Evolutionary conservation across 2,797 vertebrate genomes (phyloP).

Genomic region (Sus cebifrons): DNA sequence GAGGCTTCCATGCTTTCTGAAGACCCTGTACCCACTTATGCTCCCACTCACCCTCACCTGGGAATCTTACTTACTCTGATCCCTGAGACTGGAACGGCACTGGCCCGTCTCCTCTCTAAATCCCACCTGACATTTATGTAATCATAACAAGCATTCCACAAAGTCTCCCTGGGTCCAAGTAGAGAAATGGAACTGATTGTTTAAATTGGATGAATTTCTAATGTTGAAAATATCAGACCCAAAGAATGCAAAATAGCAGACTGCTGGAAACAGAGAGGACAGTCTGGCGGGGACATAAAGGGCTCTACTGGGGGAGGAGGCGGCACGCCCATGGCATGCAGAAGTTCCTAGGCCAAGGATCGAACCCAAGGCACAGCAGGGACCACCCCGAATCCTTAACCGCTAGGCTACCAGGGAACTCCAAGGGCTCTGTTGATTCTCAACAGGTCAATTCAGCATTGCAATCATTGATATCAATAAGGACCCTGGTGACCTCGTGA

Average conservation of each 20-base stretch:
- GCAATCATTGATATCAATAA: slow-evolving; percentile 10
- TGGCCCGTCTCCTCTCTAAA: background rate
- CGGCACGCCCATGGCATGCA: too few species aligned
- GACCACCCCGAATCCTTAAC: too few species aligned
- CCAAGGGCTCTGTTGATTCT: background rate
- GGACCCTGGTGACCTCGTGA: slow-evolving; percentile 7
- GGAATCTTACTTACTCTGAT: background rate
- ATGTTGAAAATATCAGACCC: slow-evolving; percentile 10
- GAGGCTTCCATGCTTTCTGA: background rate
- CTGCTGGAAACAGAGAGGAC: background rate
- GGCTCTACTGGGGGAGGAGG: background rate
- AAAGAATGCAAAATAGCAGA: slow-evolving; percentile 34
- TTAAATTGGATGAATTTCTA: slow-evolving; percentile 13
- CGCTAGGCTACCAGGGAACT: too few species aligned
- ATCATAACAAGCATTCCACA: slow-evolving; percentile 17
- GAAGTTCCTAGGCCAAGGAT: too few species aligned
- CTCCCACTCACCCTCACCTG: background rate
- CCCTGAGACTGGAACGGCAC: background rate
- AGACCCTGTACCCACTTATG: background rate
- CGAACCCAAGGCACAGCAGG: too few species aligned
- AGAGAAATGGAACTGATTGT: background rate
- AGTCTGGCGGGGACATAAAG: background rate
- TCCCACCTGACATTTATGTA: background rate
- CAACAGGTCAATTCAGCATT: slow-evolving; percentile 30
- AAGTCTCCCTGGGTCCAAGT: slow-evolving; percentile 29